A percentile compares a stretch with the other conserved stretches of the same genome.
These are phyloP conservation scores for Okapia johnstoni DNA, from an alignment of 2,113 vertebrate species.

Conservation along the genomic window DNA sequence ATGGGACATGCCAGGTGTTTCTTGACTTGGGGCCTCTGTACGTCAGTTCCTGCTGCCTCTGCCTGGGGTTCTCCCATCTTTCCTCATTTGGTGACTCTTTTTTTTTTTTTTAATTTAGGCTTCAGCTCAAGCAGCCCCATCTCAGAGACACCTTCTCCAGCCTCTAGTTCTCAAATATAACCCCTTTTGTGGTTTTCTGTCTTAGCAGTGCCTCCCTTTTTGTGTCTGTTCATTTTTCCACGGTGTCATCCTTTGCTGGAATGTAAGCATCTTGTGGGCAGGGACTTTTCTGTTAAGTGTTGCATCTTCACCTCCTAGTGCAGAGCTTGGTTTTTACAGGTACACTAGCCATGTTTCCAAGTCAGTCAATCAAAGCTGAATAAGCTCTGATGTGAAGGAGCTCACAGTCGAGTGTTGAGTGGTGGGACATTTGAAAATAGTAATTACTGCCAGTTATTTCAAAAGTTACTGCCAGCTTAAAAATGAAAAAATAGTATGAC, in stretches of 20 bases:
- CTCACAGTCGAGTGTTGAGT: not conserved
- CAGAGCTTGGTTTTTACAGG: not conserved
- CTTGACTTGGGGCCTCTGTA: not conserved
- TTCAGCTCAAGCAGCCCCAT: not conserved
- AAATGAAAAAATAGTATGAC: not conserved
- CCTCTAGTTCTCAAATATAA: not conserved
- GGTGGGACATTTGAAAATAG: not conserved
- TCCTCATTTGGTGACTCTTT: accelerated
- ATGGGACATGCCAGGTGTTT: not conserved
- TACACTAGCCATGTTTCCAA: not conserved
- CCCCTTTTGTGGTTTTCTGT: not conserved
- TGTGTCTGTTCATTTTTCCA: not conserved
- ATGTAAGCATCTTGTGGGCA: not conserved
- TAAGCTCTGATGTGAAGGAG: not conserved
- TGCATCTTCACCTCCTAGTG: not conserved
- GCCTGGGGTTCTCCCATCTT: not conserved
- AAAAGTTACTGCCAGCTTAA: not conserved
- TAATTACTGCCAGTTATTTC: not conserved
- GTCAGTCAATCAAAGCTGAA: not conserved
- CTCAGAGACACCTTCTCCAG: not conserved
- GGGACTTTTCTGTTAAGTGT: not conserved
- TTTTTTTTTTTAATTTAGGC: not conserved
- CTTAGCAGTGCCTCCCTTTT: not conserved
- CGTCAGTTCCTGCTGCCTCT: not conserved
- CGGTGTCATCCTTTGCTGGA: not conserved